These are phyloP conservation scores for Phrynosoma blainvillii DNA, from an alignment of 2,113 vertebrate genomes.

Conservation along the genomic window DNA sequence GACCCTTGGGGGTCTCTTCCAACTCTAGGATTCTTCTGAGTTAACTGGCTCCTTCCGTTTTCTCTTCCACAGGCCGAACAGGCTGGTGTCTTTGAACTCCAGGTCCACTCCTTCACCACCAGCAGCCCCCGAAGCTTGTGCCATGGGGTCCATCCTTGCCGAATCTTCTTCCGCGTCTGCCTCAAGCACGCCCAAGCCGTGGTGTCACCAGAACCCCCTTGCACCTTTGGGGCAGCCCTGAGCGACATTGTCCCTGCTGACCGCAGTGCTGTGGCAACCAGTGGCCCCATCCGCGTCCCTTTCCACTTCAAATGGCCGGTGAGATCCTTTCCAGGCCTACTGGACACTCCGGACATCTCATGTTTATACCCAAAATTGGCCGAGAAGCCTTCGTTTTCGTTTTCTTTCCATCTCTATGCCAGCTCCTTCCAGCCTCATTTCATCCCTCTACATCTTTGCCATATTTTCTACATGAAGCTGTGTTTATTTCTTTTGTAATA, in stretches of 20 bases:
- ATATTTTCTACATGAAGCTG: background rate
- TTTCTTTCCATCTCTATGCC: too few species aligned
- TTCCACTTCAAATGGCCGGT: slow-evolving; percentile 90
- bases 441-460: background rate
- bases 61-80: slow-evolving; percentile 68
- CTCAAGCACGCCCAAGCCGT: slow-evolving; percentile 83
- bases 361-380: background rate
- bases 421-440: background rate
- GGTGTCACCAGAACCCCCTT: slow-evolving; percentile 80
- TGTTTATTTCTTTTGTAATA: too few species aligned
- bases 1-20: too few species aligned
- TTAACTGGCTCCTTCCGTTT: background rate
- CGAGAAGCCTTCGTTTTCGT: too few species aligned
- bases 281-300: slow-evolving; percentile 78
- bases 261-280: slow-evolving; percentile 69
- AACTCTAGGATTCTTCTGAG: background rate
- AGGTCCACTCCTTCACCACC: slow-evolving; percentile 81
- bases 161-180: slow-evolving; percentile 87
- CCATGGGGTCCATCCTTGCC: slow-evolving; percentile 72
- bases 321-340: slow-evolving; percentile 39
- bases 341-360: too few species aligned
- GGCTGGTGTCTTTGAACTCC: slow-evolving; percentile 87
- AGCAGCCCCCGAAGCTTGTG: slow-evolving; percentile 68
- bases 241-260: slow-evolving; percentile 75
- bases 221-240: slow-evolving; percentile 82